Base-by-base conservation (phyloP, 2,113 vertebrate genomes). In the Sceloporus tristichus region DNA sequence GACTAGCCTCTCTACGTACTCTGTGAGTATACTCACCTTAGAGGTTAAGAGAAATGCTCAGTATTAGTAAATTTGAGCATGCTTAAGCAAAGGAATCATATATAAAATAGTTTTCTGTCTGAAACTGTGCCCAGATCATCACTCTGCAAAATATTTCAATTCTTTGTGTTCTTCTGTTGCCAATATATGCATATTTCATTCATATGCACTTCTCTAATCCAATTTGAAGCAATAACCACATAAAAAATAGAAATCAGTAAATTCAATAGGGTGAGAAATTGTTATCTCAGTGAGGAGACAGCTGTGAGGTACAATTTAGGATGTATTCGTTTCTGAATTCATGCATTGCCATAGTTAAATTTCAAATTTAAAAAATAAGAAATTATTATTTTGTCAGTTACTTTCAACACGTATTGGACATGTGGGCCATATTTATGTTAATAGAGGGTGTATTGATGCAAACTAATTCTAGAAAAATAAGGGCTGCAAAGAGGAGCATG, bases 1-100 rank as follows among this genome's bases (percentile, higher is more conserved):
- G 97, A 90, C 96, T 99, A 19, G 95, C 96, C 18, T 97, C 97
- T 87, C 96, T 99, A 68, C 97, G 97, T 91, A 94, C 98, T 84
- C 97, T 99, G 99, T 99, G 95, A 99, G 98, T 98, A 90, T 85
- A 3, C 42, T 19, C 40, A 84, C n/a, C 42, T 5, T 5, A 48
- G 48, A 48, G 48, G 48, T 5, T 71, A 79, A 48, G 0, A 53
- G 25, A 82, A 65, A 68, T 42, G 14, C 56, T 3, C 6, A 73
- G 71, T 68, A 29, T 74, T 25, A 53, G 18, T 87, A 48, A 38
- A 13, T 65, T 65, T 62, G 6, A 3, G 0, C 38, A 90, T 68
- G 68, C 56, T 23, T 18, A 78, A 42, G 8, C 38, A 59, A 84
- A 90, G 54, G 27, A 86, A 88, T 54, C 0, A 13, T 6, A 1